These are phyloP conservation scores for Poeciliopsis gracilis DNA, from an alignment of 2,797 vertebrate species.

Conservation along the genomic window DNA sequence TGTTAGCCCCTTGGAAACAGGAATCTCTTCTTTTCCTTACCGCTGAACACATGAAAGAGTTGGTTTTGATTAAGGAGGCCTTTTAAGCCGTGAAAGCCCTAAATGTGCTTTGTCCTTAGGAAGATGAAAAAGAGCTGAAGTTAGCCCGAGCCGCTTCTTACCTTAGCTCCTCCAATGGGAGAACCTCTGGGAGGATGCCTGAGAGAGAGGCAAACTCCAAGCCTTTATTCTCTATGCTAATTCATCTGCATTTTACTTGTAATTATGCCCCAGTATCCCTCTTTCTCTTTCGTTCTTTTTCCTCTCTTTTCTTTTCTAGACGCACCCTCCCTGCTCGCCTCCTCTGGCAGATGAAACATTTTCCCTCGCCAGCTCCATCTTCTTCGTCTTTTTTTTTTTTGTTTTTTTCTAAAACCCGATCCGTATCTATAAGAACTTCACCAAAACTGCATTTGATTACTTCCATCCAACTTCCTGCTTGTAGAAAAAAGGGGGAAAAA, in stretches of 20 bases:
- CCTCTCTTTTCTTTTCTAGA: constrained; percentile 58
- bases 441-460: constrained; percentile 61
- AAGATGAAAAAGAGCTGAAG: constrained; percentile 74
- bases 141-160: constrained; percentile 69
- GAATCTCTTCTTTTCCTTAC: constrained; percentile 58
- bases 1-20: constrained; percentile 71
- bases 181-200: constrained; percentile 75
- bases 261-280: constrained; percentile 75
- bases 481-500: constrained; percentile 46
- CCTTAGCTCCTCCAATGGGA: constrained; percentile 71
- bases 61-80: constrained; percentile 76
- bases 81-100: constrained; percentile 74
- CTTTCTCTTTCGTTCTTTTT: constrained; percentile 45
- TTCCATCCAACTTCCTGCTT: constrained; percentile 53
- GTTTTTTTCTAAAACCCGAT: constrained; percentile 34
- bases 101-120: constrained; percentile 75
- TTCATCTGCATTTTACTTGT: constrained; percentile 71
- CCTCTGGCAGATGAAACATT: constrained; percentile 73
- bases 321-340: constrained; percentile 63
- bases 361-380: constrained; percentile 58
- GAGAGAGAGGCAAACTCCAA: constrained; percentile 66
- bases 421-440: constrained; percentile 48
- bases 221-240: constrained; percentile 77
- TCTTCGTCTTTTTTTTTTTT: constrained; percentile 56
- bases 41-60: constrained; percentile 75